Evolutionary conservation across 2,797 vertebrate genomes (phyloP).

Genomic region (Coracias cyanogaster): DNA sequence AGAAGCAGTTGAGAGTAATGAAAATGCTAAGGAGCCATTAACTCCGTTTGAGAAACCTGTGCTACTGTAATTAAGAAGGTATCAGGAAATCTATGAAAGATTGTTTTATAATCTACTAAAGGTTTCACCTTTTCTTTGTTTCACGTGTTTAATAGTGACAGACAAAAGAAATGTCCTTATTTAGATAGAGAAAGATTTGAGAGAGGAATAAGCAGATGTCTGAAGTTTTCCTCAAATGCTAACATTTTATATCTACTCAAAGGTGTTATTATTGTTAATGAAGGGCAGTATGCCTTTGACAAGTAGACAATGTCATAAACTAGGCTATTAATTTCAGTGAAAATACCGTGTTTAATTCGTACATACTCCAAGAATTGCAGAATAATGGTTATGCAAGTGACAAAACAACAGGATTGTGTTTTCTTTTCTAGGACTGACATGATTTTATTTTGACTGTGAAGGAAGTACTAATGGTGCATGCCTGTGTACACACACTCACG

Average conservation of each 20-base stretch:
- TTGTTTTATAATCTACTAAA: neutral
- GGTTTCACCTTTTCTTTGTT: neutral
- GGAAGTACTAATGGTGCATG: neutral
- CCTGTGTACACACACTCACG: neutral
- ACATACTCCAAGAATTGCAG: neutral
- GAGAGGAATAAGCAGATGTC: neutral
- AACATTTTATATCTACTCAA: neutral
- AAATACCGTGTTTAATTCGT: neutral
- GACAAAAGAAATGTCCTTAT: neutral
- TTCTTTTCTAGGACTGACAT: neutral
- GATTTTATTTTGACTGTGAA: neutral
- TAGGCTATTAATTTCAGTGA: neutral
- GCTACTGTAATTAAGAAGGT: neutral
- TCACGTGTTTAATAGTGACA: neutral
- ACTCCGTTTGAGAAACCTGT: neutral
- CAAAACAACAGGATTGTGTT: neutral
- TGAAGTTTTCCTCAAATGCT: slow-evolving; percentile 21
- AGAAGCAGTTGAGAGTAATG: neutral
- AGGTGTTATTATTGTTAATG: neutral
- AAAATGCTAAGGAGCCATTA: neutral
- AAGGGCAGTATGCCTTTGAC: neutral
- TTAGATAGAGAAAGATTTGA: neutral
- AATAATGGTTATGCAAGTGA: neutral
- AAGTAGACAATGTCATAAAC: neutral
- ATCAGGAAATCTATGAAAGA: neutral